phyloP scores from a whole-genome alignment of 2,797 vertebrate species.

The Borostomias antarcticus region DNA sequence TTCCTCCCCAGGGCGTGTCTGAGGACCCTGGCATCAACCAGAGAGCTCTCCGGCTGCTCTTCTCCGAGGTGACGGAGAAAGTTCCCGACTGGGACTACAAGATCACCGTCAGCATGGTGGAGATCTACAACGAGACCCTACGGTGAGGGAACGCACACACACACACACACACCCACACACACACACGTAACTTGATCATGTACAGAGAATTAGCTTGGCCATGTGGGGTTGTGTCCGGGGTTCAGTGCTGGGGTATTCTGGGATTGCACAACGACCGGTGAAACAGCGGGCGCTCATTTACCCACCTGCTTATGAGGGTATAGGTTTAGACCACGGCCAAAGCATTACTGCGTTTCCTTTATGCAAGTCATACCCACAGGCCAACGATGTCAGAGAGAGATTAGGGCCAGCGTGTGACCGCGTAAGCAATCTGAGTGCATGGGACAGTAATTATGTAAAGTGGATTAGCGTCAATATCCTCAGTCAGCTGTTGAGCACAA shows the following conservation, averaged over 20 bases:
- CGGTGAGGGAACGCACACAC: conserved; percentile 71
- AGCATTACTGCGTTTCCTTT: conserved; percentile 5
- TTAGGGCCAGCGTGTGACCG: conserved; percentile 5
- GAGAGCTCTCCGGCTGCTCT: conserved; percentile 89
- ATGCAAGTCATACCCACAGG: conserved; percentile 26
- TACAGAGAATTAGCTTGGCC: background rate
- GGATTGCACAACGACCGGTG: background rate
- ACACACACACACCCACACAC: background rate
- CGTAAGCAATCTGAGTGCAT: conserved; percentile 2
- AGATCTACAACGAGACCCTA: conserved; percentile 95
- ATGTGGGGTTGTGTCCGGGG: background rate
- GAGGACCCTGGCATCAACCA: conserved; percentile 94
- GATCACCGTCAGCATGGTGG: conserved; percentile 89
- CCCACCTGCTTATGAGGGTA: background rate
- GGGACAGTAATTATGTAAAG: conserved; percentile 32
- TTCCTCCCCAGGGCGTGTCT: conserved; percentile 74
- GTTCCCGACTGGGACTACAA: conserved; percentile 87
- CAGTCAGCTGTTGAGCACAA: conserved; percentile 20
- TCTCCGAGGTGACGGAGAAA: conserved; percentile 88
- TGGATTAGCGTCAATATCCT: conserved; percentile 30
- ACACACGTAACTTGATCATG: no score
- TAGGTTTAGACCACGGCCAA: background rate
- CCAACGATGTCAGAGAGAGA: background rate
- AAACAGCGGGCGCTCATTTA: background rate
- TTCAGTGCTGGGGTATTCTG: background rate